Base-by-base conservation (phyloP, 2,113 vertebrate genomes). In the Probosciger aterrimus region DNA sequence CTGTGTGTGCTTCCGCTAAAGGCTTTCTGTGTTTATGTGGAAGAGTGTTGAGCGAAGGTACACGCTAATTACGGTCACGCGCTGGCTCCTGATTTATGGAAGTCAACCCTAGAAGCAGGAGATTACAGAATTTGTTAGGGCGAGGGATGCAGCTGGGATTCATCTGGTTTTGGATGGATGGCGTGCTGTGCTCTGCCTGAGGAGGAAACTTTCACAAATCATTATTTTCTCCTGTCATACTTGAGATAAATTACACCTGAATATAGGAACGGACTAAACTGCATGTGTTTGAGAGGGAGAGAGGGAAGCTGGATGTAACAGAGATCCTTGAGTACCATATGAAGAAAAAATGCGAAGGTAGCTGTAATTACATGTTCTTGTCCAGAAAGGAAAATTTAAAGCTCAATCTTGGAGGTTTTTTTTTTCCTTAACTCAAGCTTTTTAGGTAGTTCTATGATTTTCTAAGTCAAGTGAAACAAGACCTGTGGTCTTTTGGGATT, bases 261-360 rank as follows among this genome's bases (percentile, higher is more conserved):
- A 2, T 27, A 6, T 7, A 50, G 71, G 50, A 81, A 15, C 0
- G 0, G 41, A 39, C 44, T 62, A 6, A 70, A 28, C 15, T 52
- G 11, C 0, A 0, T 46, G 28, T 43, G 14, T 73, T 57, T 59
- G 64, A 33, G 47, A 65, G 9, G 69, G 50, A 35, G 65, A 19
- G 37, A 6, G 33, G 73, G 23, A 20, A 85, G 70, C 7, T 53
- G 64, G 63, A 63, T 75, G n/a, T 28, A 67, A 52, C 41, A 53
- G 83, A 67, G 81, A n/a, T 81, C 39, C n/a, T 59, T 52, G 46
- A 52, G 24, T 1, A 1, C 41, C 14, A 60, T 37, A 5, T 62
- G 20, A 15, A 14, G 5, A 7, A 74, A 53, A 60, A 60, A 15
- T 2, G 12, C 10, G 0, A 74, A 44, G 19, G 35, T 69, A 91